These are phyloP conservation scores for Apodemia zela DNA, from an alignment of 2,888 invertebrate genomes.

Conservation along the genomic window DNA sequence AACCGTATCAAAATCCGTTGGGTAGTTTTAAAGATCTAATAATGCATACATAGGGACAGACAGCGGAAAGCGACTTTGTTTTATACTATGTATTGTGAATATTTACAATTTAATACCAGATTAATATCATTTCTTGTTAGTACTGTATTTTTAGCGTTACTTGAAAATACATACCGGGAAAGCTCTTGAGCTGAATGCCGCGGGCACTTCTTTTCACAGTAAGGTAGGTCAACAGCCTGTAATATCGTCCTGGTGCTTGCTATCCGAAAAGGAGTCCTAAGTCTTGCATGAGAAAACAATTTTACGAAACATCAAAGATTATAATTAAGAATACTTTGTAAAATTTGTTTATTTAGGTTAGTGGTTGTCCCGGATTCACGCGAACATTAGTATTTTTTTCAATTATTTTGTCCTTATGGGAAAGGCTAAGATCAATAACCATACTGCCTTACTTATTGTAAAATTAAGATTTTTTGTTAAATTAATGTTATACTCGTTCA, in stretches of 20 bases:
- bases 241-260: conserved; percentile 11
- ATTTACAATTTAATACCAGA: neutral
- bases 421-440: neutral
- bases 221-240: conserved; percentile 19
- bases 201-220: conserved; percentile 12
- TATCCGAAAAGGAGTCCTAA: conserved; percentile 4
- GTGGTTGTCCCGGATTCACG: neutral
- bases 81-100: no score
- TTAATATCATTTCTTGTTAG: neutral
- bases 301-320: conserved; percentile 1
- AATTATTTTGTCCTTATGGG: no score
- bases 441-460: neutral
- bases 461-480: no score
- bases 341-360: neutral
- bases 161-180: neutral
- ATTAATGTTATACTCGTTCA: no score
- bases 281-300: conserved; percentile 2
- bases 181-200: conserved; percentile 8
- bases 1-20: no score
- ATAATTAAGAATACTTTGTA: neutral
- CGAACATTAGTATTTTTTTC: neutral
- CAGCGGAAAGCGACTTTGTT: no score
- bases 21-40: no score
- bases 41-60: no score
- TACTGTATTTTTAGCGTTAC: neutral